Conservation (phyloP, 2,113 vertebrate genomes). For the Phycodurus eques region DNA sequence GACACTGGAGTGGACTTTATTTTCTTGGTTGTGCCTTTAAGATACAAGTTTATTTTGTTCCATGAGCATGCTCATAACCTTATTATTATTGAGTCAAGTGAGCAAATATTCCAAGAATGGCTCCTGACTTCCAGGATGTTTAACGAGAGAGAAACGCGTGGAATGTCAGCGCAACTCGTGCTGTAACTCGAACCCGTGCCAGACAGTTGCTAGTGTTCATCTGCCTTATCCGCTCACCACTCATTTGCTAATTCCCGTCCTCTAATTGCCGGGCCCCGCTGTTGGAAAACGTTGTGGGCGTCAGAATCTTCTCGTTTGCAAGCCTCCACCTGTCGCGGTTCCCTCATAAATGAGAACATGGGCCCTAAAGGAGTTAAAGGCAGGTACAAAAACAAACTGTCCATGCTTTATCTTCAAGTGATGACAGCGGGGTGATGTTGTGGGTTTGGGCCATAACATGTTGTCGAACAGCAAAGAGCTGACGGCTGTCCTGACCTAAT, state of each 20-base stretch:
- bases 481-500: neutral
- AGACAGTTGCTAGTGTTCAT: slow-evolving; percentile 54
- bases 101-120: neutral
- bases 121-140: neutral
- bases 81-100: neutral
- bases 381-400: slow-evolving; percentile 28
- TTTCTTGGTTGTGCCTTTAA: neutral
- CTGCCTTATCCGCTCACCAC: slow-evolving; percentile 28
- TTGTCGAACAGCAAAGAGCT: slow-evolving; percentile 29
- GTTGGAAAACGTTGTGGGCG: slow-evolving; percentile 31
- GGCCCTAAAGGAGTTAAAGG: slow-evolving; percentile 12
- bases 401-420: slow-evolving; percentile 44
- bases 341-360: slow-evolving; percentile 26
- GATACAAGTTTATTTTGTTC: neutral
- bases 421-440: slow-evolving; percentile 18
- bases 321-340: slow-evolving; percentile 52
- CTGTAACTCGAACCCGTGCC: slow-evolving; percentile 23
- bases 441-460: neutral
- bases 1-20: too few species aligned
- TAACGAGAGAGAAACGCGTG: neutral
- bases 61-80: neutral
- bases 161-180: slow-evolving; percentile 11
- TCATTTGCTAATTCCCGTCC: slow-evolving; percentile 38
- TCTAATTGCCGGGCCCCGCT: slow-evolving; percentile 32
- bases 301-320: slow-evolving; percentile 34